These are phyloP conservation scores for Tolmerus cingulatus DNA, from an alignment of 2,888 invertebrate species.

Conservation along the genomic window DNA sequence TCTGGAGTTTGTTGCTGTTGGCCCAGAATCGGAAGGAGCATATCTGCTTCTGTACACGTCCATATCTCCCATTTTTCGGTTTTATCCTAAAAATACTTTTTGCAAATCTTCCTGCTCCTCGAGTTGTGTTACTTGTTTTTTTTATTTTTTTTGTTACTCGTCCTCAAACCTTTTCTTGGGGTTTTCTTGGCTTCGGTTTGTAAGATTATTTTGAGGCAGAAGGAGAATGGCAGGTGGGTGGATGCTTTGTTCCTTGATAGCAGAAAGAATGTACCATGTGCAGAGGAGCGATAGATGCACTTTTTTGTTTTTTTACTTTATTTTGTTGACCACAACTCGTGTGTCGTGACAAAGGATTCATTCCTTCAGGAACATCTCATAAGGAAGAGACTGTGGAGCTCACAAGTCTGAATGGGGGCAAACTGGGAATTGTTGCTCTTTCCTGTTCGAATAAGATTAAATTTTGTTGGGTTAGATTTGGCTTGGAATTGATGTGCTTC, in stretches of 20 bases:
- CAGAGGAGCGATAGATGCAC: neutral
- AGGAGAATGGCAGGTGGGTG: constrained; percentile 12
- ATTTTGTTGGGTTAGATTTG: constrained; percentile 17
- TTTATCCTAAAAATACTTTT: constrained; percentile 19
- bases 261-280: constrained; percentile 13
- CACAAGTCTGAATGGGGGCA: neutral
- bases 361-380: neutral
- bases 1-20: neutral
- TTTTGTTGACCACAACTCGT: neutral
- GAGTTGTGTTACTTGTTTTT: neutral
- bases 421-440: constrained; percentile 17
- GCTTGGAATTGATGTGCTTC: neutral
- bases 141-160: neutral
- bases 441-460: neutral
- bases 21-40: neutral
- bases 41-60: neutral
- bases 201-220: constrained; percentile 9
- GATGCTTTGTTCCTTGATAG: constrained; percentile 8
- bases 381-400: neutral
- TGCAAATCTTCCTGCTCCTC: constrained; percentile 2
- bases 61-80: constrained; percentile 6
- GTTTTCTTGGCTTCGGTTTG: neutral
- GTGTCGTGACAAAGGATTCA: neutral
- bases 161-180: neutral
- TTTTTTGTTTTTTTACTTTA: neutral